Conservation (phyloP, 2,797 vertebrate genomes). For the Tarsius wallacei region DNA sequence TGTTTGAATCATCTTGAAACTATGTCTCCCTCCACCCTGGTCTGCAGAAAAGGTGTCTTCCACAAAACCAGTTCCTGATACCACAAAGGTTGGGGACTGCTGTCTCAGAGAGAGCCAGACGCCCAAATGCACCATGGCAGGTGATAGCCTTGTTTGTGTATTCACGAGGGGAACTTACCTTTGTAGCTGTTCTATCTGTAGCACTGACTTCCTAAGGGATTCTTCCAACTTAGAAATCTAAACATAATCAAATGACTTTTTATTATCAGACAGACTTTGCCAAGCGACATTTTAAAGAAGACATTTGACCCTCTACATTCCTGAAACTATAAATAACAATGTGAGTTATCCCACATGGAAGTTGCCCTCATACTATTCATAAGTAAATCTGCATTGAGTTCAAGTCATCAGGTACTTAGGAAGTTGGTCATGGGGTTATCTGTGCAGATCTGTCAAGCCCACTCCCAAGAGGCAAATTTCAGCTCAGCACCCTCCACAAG, state of each 20-base stretch:
- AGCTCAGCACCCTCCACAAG: not conserved
- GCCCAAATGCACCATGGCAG: too few species aligned
- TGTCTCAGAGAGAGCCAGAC: not conserved
- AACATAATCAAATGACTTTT: conserved; percentile 61
- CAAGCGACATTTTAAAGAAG: not conserved
- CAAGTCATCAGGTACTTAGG: not conserved
- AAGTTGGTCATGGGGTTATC: not conserved
- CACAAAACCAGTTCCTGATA: too few species aligned
- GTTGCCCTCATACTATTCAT: fast-evolving
- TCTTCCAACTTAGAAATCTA: conserved; percentile 94
- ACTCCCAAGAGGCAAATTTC: not conserved
- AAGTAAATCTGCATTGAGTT: too few species aligned
- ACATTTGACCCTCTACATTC: not conserved
- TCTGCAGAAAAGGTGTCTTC: too few species aligned
- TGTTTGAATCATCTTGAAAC: too few species aligned
- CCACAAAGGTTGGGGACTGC: too few species aligned
- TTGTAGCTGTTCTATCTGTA: conserved; percentile 93
- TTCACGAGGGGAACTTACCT: conserved; percentile 88
- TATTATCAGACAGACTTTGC: not conserved
- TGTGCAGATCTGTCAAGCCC: not conserved
- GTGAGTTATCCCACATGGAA: not conserved
- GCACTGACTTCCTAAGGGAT: conserved; percentile 90
- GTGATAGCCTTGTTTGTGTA: fast-evolving
- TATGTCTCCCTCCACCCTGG: too few species aligned
- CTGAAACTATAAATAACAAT: not conserved